Evolutionary conservation across 2,797 vertebrate species (phyloP), one percentile per base, ranked within the genome.

Genomic region (Linurgus olivaceus): DNA sequence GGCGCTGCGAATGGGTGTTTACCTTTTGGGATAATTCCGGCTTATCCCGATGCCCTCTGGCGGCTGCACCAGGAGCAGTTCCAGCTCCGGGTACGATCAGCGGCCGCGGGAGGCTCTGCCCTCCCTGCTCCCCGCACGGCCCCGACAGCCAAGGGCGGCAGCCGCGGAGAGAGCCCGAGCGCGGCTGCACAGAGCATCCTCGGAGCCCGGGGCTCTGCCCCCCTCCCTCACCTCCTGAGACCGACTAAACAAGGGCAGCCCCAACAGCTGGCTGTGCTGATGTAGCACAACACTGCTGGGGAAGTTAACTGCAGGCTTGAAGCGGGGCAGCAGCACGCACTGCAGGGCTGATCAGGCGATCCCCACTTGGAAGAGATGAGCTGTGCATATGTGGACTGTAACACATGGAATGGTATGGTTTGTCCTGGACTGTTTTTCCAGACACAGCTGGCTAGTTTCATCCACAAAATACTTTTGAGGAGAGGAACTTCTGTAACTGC

Each of bases 1-100:
- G 37, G 35, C 0, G 12, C 21, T 35, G 5, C 0, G 29, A n/a
- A 29, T 3, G 48, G 26, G 21, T 40, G 37, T 35, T 61, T 18
- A 59, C 47, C 58, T 73, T 47, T 21, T 10, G 20, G 15, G 63
- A 48, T 33, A 19, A 55, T 65, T 73, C 29, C 72, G 3, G 47
- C 0, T 83, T n/a, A 48, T 70, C 93, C 89, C 6, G 31, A 23
- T 90, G 97, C 97, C 98, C 97, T 96, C 97, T 98, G 97, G 88
- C 42, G 97, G 97, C 83, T 74, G 74, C 86, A 68, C 58, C 70
- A 15, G n/a, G 42, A 68, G 58, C n/a, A 42, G 17, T 7, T 50
- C 2, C 14, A 58, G 9, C 28, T 67, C 57, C 1, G 2, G 19
- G 17, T 8, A 11, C 6, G 31, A 23, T 3, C 9, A 21, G 75